phyloP scores from a whole-genome alignment of 2,797 vertebrate species.

The Clarias fuscus region DNA sequence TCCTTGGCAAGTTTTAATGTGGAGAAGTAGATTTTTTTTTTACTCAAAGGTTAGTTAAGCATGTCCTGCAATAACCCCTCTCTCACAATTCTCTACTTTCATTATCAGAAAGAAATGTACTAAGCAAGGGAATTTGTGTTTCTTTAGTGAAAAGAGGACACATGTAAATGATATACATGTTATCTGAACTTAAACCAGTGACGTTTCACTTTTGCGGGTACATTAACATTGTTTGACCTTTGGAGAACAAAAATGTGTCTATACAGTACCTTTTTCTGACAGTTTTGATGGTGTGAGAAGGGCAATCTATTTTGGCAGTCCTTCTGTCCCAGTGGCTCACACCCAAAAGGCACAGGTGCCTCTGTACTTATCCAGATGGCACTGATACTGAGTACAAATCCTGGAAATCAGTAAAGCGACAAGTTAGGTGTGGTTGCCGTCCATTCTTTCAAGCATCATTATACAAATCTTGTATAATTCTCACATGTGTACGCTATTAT shows the following conservation, averaged over 20 bases:
- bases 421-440: conserved; percentile 21
- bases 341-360: conserved; percentile 56
- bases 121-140: background rate
- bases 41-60: background rate
- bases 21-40: background rate
- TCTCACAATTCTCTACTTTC: background rate
- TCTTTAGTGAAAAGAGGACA: background rate
- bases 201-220: background rate
- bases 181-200: background rate
- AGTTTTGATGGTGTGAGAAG: conserved; percentile 34
- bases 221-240: background rate
- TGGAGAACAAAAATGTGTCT: background rate
- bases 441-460: background rate
- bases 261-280: conserved; percentile 10
- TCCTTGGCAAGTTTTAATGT: background rate
- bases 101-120: background rate
- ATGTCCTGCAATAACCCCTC: background rate
- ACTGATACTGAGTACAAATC: conserved; percentile 36
- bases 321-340: conserved; percentile 47
- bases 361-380: conserved; percentile 56
- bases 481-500: background rate
- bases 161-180: no score
- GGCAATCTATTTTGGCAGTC: conserved; percentile 50
- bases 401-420: conserved; percentile 15
- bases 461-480: background rate